phyloP scores from a whole-genome alignment of 2,113 vertebrate species.

The Thunnus thynnus region DNA sequence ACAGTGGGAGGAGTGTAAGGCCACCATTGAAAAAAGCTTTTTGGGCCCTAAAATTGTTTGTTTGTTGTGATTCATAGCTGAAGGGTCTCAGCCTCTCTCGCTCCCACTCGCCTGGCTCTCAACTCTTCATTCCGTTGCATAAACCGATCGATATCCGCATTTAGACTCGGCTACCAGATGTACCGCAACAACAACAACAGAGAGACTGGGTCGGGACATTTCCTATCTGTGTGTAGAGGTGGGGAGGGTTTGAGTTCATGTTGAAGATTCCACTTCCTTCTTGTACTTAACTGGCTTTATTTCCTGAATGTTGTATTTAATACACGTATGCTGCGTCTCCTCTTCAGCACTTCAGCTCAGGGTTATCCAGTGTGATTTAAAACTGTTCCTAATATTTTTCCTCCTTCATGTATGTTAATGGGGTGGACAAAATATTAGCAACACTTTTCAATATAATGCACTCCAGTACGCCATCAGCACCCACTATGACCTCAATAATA shows the following conservation, averaged over 20 bases:
- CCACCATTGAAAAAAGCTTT: slow-evolving; percentile 14
- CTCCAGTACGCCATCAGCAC: too few relatives aligned
- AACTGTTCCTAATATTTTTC: too few relatives aligned
- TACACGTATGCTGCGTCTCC: too few relatives aligned
- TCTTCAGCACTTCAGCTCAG: too few relatives aligned
- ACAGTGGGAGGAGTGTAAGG: slow-evolving; percentile 22
- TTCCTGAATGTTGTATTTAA: too few relatives aligned
- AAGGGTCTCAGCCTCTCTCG: slow-evolving; percentile 35
- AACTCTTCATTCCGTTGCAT: slow-evolving; percentile 42
- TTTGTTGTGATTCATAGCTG: slow-evolving; percentile 60
- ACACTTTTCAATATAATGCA: too few relatives aligned
- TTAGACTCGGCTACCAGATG: slow-evolving; percentile 24
- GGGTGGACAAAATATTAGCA: too few relatives aligned
- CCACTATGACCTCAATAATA: too few relatives aligned
- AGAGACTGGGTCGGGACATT: not conserved
- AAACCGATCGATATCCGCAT: slow-evolving; percentile 65
- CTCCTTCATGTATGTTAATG: too few relatives aligned
- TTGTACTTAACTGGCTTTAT: too few relatives aligned
- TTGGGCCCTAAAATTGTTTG: slow-evolving; percentile 26
- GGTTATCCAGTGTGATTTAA: too few relatives aligned
- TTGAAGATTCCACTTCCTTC: not conserved
- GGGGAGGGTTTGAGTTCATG: not conserved
- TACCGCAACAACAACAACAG: not conserved
- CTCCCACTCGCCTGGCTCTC: slow-evolving; percentile 34
- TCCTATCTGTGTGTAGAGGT: not conserved